Base-by-base conservation (phyloP, 2,797 vertebrate genomes). In the Myotis findleyi region DNA sequence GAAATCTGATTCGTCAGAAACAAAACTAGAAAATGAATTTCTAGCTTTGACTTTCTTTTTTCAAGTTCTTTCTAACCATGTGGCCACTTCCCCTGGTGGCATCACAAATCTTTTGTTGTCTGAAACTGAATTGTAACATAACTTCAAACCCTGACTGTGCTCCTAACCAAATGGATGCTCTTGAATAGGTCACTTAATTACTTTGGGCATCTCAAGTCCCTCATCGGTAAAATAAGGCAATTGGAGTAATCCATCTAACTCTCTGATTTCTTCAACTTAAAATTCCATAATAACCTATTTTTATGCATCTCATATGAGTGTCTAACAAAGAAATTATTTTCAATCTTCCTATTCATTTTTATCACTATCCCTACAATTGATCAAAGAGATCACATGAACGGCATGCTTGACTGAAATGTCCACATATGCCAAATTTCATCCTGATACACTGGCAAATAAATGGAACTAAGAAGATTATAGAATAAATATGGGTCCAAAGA, bases 401-500 rank as follows among this genome's bases (percentile, higher is more conserved):
- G 25, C 41, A 95, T 47, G 36, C 68, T 57, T 93, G 59, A 84
- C 14, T n/a, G 21, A 94, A 95, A 96, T 81, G 36, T 75, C 20
- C 41, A 94, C 21, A 84, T 68, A 87, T 68, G 73, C 33, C 49
- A 92, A 79, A 87, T 17, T 55, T 62, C 73, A 90, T 87, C 25
- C 12, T 44, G 16, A 87, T 86, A 80, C 33, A 90, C 30, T 93
- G 53, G 14, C 49, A 33, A 91, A 62, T 59, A 94, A 80, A 73
- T 17, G 47, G 33, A 91, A 91, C 6, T 87, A 51, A 87, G 17
- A 94, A 91, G 12, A 96, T 80, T 85, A 83, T 0, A 72, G 21
- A 84, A 27, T 87, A 94, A 95, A 91, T 36, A 83, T 57, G n/a
- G 16, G 10, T 81, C 84, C 93, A 69, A 94, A 91, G n/a, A 55